A percentile compares a stretch with the other conserved stretches of the same genome.
Evolutionary conservation across 35 echinoderm and acorn worm genomes (phyloP).

Genomic region (Heliocidaris tuberculata): DNA sequence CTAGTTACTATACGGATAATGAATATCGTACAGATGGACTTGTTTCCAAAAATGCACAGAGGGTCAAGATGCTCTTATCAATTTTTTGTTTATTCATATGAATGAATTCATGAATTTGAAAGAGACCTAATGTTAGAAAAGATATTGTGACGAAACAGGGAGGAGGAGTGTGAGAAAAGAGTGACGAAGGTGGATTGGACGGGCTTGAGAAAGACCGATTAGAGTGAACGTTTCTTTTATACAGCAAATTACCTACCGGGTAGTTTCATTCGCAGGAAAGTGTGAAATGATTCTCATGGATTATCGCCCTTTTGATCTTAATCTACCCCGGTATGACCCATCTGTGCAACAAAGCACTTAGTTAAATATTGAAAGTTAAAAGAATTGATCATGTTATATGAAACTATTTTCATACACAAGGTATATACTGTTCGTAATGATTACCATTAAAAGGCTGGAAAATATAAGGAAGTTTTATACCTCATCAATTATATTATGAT

Average conservation of each 20-base stretch:
- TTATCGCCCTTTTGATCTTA: neutral
- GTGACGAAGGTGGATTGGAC: neutral
- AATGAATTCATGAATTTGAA: neutral
- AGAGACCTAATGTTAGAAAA: neutral
- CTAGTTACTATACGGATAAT: too few relatives aligned
- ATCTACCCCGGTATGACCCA: neutral
- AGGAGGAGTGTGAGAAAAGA: neutral
- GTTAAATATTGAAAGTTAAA: neutral
- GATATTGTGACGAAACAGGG: neutral
- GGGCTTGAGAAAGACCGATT: neutral
- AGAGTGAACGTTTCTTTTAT: neutral
- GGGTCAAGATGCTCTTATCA: too few relatives aligned
- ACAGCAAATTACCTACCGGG: neutral
- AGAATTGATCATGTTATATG: neutral
- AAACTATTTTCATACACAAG: neutral
- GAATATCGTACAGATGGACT: too few relatives aligned
- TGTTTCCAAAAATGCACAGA: too few relatives aligned
- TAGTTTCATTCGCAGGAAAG: neutral
- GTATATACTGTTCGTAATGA: neutral
- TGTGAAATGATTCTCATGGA: neutral
- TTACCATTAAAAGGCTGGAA: too few relatives aligned
- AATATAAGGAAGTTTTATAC: too few relatives aligned
- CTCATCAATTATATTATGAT: too few relatives aligned
- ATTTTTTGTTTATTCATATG: neutral
- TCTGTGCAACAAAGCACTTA: neutral